Evolutionary conservation across 2,888 invertebrate genomes (phyloP).

Genomic region (Oxystoma pomonae): DNA sequence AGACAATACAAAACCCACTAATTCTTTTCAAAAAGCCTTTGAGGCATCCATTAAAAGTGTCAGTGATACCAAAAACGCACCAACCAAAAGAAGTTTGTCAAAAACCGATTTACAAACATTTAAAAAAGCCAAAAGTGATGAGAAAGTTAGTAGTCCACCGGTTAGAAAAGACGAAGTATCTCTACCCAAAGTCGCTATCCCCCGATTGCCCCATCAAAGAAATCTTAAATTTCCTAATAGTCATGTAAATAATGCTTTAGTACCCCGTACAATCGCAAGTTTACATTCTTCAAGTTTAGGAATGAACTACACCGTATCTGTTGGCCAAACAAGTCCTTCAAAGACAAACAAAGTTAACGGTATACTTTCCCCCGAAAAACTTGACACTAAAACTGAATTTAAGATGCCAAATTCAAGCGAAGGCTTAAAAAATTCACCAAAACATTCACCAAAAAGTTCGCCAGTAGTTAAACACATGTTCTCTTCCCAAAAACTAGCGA

Average conservation of each 20-base stretch:
- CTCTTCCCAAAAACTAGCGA: constrained; percentile 17
- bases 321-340: constrained; percentile 28
- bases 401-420: constrained; percentile 21
- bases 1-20: constrained; percentile 30
- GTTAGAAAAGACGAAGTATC: constrained; percentile 15
- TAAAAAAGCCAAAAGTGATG: constrained; percentile 40
- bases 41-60: constrained; percentile 41
- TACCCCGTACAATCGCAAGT: constrained; percentile 26
- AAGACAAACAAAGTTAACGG: constrained; percentile 26
- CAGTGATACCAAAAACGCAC: constrained; percentile 28
- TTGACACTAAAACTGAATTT: constrained; percentile 20
- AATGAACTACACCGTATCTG: constrained; percentile 44
- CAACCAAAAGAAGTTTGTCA: constrained; percentile 38
- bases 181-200: constrained; percentile 37
- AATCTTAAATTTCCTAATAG: constrained; percentile 24
- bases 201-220: constrained; percentile 34
- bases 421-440: constrained; percentile 24
- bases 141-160: constrained; percentile 28
- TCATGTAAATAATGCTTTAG: constrained; percentile 13
- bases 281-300: constrained; percentile 42
- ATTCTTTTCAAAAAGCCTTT: constrained; percentile 47
- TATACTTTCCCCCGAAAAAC: constrained; percentile 21
- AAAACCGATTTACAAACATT: constrained; percentile 44
- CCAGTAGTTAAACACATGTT: constrained; percentile 35
- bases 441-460: constrained; percentile 35